A percentile compares a stretch with the other conserved stretches of the same genome.
Conservation (phyloP, 1,140 invertebrate genomes). For the Panulirus ornatus region DNA sequence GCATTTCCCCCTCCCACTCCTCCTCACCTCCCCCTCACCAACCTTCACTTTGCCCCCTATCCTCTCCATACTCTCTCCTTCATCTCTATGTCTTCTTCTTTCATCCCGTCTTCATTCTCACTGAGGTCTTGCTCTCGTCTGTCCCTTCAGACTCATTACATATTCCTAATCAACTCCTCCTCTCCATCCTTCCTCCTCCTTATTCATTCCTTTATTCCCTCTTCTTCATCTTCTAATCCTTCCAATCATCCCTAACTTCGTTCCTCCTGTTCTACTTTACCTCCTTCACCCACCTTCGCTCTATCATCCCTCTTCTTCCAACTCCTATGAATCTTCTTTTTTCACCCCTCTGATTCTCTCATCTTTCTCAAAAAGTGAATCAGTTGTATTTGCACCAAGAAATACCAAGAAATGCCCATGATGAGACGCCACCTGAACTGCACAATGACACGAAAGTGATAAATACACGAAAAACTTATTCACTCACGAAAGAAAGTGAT, state of each 20-base stretch:
- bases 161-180: neutral
- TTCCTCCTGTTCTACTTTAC: neutral
- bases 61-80: neutral
- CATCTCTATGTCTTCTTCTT: neutral
- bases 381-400: too few relatives aligned
- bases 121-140: neutral
- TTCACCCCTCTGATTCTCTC: too few relatives aligned
- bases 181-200: neutral
- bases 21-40: neutral
- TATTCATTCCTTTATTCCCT: neutral
- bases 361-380: too few relatives aligned
- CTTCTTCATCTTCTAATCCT: neutral
- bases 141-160: neutral
- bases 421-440: too few relatives aligned
- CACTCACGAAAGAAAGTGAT: too few relatives aligned
- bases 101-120: neutral
- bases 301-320: neutral
- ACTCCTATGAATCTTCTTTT: too few relatives aligned
- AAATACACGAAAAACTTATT: too few relatives aligned
- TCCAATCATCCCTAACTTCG: neutral
- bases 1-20: slow-evolving; percentile 2
- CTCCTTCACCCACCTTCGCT: neutral
- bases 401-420: too few relatives aligned
- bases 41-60: neutral
- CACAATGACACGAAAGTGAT: too few relatives aligned